phyloP scores from a whole-genome alignment of 2,888 invertebrate species.

The Trichogramma dendrolimi region DNA sequence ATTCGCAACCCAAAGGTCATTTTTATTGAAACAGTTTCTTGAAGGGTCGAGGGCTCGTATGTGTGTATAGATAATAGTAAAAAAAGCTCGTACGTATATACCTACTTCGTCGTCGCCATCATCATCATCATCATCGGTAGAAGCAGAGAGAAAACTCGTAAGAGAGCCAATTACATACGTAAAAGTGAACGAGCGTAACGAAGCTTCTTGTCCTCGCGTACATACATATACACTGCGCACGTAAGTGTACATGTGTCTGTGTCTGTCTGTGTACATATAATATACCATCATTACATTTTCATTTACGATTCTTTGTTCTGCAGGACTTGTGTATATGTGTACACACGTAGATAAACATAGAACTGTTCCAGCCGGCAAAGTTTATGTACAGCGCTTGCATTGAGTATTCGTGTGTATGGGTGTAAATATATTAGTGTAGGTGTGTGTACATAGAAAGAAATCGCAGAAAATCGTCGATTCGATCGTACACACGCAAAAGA shows the following conservation, averaged over 20 bases:
- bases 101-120: no score
- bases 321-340: background rate
- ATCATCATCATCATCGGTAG: background rate
- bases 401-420: no score
- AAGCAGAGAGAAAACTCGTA: conserved; percentile 12
- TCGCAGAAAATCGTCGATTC: no score
- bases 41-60: conserved; percentile 26
- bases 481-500: no score
- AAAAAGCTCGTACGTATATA: conserved; percentile 12
- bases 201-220: conserved; percentile 25
- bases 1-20: conserved; percentile 23
- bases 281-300: conserved; percentile 20
- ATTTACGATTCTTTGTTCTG: conserved; percentile 24
- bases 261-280: no score
- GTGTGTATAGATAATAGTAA: background rate
- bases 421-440: no score
- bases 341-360: no score
- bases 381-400: no score
- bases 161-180: conserved; percentile 29
- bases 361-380: no score
- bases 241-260: no score
- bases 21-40: conserved; percentile 42
- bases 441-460: no score
- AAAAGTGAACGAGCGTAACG: conserved; percentile 30
- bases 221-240: no score